Evolutionary conservation across 2,113 vertebrate genomes (phyloP), one percentile per base, ranked within the genome.

Genomic region (Bufo gargarizans): DNA sequence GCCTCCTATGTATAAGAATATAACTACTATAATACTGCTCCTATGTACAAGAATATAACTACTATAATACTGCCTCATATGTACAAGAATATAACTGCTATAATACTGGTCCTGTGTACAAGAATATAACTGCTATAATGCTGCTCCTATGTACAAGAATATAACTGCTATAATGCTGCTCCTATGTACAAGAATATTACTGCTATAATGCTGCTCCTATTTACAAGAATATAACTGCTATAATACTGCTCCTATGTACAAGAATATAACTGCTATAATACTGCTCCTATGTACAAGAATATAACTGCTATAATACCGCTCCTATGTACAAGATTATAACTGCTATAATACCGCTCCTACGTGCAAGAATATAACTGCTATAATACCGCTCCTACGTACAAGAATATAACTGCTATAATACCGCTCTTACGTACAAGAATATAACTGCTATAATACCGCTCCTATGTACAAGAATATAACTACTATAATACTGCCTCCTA

Each of bases 321-420:
- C 58, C 58, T 61, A 61, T 61, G 16, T 61, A 61, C 58, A 61
- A 61, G 58, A 61, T 17, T 61, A 61, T 61, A 61, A 61, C 58
- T 61, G 17, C 56, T 58, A 58, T 58, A 58, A 58, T 61, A 61
- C 58, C 17, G 58, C 58, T 6, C 58, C 58, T 61, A 61, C 17
- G 16, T 61, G 17, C 58, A 61, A 61, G 58, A 61, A 61, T 61
- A 65, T 65, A 65, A 65, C 61, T 65, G n/a, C 61, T 65, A n/a
- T 65, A 65, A 65, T 65, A 65, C 61, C 6, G 56, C 56, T 12
- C n/a, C 22, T 71, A 71, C 33, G 22, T 71, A 43, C 67, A 71
- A 43, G 67, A 71, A 71, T 71, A 71, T 71, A 71, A 71, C 67
- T 43, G 33, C 67, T 71, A 71, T 71, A 71, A 71, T 43, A 71